These are phyloP conservation scores for Octodonta nipae DNA, from an alignment of 2,888 invertebrate genomes.

Conservation along the genomic window DNA sequence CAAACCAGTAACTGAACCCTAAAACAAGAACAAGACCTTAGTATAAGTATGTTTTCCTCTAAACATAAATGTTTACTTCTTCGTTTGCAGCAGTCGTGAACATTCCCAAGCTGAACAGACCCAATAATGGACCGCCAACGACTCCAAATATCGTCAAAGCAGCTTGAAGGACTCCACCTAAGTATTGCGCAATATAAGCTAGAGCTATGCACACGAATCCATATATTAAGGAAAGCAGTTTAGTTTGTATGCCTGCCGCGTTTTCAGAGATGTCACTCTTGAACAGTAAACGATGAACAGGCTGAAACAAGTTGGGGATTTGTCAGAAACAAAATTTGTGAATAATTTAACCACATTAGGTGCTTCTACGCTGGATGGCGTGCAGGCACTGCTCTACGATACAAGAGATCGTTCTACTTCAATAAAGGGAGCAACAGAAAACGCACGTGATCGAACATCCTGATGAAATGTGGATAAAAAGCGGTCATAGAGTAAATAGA, in stretches of 20 bases:
- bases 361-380: no score
- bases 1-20: constrained; percentile 59
- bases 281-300: constrained; percentile 29
- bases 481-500: no score
- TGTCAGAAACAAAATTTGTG: no score
- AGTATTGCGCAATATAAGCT: constrained; percentile 67
- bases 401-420: no score
- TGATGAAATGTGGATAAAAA: no score
- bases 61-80: constrained; percentile 36
- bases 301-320: constrained; percentile 31
- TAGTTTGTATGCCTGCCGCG: constrained; percentile 43
- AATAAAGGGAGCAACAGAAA: no score
- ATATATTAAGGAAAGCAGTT: constrained; percentile 55
- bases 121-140: constrained; percentile 76
- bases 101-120: constrained; percentile 77
- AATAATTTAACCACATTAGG: no score
- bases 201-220: constrained; percentile 66
- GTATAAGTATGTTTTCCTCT: not conserved
- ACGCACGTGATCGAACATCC: no score
- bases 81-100: constrained; percentile 60
- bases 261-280: constrained; percentile 32
- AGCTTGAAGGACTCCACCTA: constrained; percentile 80
- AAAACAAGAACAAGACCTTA: constrained; percentile 19
- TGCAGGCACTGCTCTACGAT: no score
- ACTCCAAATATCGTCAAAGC: constrained; percentile 77